Conservation (phyloP, 2,797 vertebrate genomes). For the Vultur gryphus region DNA sequence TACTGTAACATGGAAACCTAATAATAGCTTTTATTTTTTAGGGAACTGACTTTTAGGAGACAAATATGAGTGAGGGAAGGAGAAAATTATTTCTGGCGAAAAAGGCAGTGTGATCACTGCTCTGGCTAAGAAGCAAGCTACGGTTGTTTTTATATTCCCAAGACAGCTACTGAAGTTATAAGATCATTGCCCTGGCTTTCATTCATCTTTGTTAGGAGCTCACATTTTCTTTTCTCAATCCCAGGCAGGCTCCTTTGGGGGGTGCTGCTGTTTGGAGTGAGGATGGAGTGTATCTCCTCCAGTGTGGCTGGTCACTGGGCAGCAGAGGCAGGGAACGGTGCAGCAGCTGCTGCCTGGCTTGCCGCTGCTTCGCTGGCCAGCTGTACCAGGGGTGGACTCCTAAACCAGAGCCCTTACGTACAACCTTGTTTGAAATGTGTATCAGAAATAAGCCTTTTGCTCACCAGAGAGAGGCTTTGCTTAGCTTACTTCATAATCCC, state of each 20-base stretch:
- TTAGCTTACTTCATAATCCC: not conserved
- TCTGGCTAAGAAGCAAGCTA: not conserved
- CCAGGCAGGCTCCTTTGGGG: not conserved
- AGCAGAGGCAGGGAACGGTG: not conserved
- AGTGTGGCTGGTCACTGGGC: not conserved
- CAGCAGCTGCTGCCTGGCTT: not conserved
- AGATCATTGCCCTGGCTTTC: not conserved
- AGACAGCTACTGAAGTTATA: not conserved
- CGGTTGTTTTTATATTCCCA: not conserved
- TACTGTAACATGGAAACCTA: not conserved
- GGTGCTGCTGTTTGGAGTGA: not conserved
- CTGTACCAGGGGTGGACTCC: not conserved
- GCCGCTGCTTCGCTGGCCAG: accelerated
- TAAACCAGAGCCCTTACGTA: not conserved
- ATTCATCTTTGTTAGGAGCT: not conserved
- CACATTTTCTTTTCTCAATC: not conserved
- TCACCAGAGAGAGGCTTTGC: not conserved
- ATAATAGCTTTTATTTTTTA: not conserved
- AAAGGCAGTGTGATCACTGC: not conserved
- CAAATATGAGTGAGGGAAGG: not conserved
- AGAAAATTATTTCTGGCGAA: not conserved
- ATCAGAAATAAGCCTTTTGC: not conserved
- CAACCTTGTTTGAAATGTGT: not conserved
- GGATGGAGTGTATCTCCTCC: not conserved
- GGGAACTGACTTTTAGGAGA: not conserved